These are phyloP conservation scores for Scaptodrosophila latifasciaeformis DNA, from an alignment of 2,888 invertebrate genomes.

Conservation along the genomic window DNA sequence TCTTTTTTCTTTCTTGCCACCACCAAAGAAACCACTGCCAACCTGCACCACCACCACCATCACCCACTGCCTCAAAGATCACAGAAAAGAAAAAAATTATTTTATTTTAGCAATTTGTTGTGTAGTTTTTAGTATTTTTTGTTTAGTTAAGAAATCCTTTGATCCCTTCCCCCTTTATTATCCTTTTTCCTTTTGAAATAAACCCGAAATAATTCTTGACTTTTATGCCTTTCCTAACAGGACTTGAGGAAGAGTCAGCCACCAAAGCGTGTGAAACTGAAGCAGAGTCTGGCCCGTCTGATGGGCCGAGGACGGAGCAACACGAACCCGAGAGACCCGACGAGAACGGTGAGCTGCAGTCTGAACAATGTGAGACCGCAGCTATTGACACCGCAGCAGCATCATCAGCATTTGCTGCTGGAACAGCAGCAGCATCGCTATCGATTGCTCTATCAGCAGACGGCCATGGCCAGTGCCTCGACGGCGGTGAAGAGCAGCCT, in stretches of 20 bases:
- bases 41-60: not conserved
- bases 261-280: conserved; percentile 66
- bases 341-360: too few relatives aligned
- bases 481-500: conserved; percentile 45
- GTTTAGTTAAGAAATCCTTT: too few relatives aligned
- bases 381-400: conserved; percentile 54
- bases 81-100: not conserved
- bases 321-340: conserved; percentile 9
- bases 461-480: conserved; percentile 57
- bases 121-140: too few relatives aligned
- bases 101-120: not conserved
- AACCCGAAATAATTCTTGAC: not conserved
- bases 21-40: too few relatives aligned
- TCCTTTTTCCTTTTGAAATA: too few relatives aligned
- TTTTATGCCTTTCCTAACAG: conserved; percentile 46
- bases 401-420: conserved; percentile 51
- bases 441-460: conserved; percentile 61
- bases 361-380: conserved; percentile 28
- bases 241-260: conserved; percentile 59
- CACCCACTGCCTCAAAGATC: too few relatives aligned
- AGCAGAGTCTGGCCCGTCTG: conserved; percentile 64
- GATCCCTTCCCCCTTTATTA: too few relatives aligned
- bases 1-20: conserved; percentile 4
- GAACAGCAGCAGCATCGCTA: conserved; percentile 65
- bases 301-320: conserved; percentile 49